Conservation (phyloP, 2,888 invertebrate genomes). For the Reticulitermes lucifugus region DNA sequence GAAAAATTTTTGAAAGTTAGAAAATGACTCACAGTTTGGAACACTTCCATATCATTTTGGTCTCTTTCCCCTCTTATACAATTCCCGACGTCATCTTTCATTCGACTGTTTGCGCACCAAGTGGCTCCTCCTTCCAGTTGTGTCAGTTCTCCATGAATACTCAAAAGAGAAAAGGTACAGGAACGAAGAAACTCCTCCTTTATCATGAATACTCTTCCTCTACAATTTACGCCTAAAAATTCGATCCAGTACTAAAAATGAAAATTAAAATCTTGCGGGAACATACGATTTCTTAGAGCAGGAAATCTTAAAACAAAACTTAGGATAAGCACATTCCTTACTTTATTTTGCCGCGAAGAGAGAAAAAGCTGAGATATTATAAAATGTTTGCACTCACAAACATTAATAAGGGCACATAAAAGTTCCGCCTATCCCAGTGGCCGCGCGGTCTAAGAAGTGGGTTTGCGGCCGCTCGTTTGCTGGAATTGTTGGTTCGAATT, state of each 20-base stretch:
- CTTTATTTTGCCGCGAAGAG: no score
- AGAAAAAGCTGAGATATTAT: no score
- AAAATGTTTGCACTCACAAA: no score
- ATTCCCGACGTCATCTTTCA: constrained; percentile 41
- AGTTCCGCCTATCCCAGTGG: no score
- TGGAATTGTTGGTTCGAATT: no score
- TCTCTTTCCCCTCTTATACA: constrained; percentile 30
- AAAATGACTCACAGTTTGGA: constrained; percentile 44
- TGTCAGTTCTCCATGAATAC: neutral
- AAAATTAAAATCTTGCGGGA: neutral
- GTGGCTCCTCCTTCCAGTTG: neutral
- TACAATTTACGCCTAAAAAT: neutral
- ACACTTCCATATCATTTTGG: constrained; percentile 47
- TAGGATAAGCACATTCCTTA: neutral
- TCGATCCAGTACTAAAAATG: neutral
- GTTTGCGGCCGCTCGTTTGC: no score
- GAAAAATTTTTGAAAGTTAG: constrained; percentile 43
- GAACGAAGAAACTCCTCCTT: neutral
- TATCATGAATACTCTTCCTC: neutral
- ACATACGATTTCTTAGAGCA: neutral
- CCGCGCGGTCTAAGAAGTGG: no score
- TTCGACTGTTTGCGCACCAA: constrained; percentile 38
- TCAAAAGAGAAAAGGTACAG: neutral
- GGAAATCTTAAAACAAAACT: neutral
- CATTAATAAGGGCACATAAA: no score